Evolutionary conservation across 2,797 vertebrate species (phyloP).

Genomic region (Hippoglossus hippoglossus): DNA sequence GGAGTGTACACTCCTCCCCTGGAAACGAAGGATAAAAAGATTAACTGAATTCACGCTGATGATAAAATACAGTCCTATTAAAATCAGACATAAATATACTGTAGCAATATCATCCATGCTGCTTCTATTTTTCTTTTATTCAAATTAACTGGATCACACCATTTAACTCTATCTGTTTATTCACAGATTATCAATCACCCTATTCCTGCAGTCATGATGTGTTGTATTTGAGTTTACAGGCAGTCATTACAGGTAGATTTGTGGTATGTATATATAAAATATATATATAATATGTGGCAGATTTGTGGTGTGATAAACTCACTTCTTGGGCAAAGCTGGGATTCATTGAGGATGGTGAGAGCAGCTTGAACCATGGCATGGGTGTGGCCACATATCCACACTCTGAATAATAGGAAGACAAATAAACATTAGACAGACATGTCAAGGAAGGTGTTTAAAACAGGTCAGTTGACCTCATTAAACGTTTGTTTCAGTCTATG

Average conservation of each 20-base stretch:
- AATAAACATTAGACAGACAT: slow-evolving; percentile 8
- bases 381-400: slow-evolving; percentile 91
- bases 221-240: not conserved
- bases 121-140: no score
- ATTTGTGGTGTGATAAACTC: slow-evolving; percentile 62
- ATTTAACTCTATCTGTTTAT: no score
- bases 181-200: not conserved
- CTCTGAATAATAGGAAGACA: slow-evolving; percentile 79
- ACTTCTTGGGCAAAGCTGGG: slow-evolving; percentile 89
- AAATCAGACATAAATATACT: no score
- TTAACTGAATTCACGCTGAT: no score
- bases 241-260: not conserved
- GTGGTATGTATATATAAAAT: no score
- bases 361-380: slow-evolving; percentile 95
- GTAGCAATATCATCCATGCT: no score
- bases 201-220: not conserved
- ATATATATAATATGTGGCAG: not conserved
- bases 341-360: slow-evolving; percentile 90
- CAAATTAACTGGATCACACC: not conserved
- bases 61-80: no score
- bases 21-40: slow-evolving; percentile 20
- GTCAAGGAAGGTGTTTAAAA: not conserved
- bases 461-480: not conserved
- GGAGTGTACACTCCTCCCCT: slow-evolving; percentile 97
- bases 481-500: not conserved